These are phyloP conservation scores for Circaetus gallicus DNA, from an alignment of 2,113 vertebrate species.

Conservation along the genomic window DNA sequence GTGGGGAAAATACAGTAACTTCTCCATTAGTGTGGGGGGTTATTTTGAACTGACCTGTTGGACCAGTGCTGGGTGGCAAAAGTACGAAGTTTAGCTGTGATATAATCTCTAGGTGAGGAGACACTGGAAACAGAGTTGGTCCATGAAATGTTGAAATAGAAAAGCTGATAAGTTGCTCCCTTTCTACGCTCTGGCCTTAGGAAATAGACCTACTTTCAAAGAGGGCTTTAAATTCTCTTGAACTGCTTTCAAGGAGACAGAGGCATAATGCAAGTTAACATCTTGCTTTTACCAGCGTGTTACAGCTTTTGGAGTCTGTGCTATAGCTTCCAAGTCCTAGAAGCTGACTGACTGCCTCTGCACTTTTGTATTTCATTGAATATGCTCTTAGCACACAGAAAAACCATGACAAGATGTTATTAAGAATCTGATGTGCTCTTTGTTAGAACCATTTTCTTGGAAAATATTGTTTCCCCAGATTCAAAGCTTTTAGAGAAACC, in stretches of 20 bases:
- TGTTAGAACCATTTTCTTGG: neutral
- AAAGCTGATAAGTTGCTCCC: neutral
- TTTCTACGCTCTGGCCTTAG: neutral
- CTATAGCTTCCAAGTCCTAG: neutral
- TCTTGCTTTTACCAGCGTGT: neutral
- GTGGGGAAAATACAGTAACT: neutral
- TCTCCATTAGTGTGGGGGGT: rapidly evolving
- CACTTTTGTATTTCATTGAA: neutral
- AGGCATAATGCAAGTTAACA: neutral
- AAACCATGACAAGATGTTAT: neutral
- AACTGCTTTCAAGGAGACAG: neutral
- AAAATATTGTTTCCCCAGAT: neutral
- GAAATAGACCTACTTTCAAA: neutral
- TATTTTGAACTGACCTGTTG: neutral
- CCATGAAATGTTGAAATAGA: neutral
- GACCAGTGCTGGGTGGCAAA: neutral
- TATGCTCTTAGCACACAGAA: neutral
- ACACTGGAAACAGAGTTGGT: neutral
- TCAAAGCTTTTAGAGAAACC: neutral
- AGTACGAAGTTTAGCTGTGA: neutral
- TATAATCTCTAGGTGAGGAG: neutral
- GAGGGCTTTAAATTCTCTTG: neutral
- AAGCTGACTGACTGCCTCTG: neutral
- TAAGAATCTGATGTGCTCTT: neutral
- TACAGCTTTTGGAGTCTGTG: neutral